Percentiles rank a stretch among this genome's conserved stretches.
Conservation (phyloP, 2,797 vertebrate genomes). For the Sebastes glaucus region DNA sequence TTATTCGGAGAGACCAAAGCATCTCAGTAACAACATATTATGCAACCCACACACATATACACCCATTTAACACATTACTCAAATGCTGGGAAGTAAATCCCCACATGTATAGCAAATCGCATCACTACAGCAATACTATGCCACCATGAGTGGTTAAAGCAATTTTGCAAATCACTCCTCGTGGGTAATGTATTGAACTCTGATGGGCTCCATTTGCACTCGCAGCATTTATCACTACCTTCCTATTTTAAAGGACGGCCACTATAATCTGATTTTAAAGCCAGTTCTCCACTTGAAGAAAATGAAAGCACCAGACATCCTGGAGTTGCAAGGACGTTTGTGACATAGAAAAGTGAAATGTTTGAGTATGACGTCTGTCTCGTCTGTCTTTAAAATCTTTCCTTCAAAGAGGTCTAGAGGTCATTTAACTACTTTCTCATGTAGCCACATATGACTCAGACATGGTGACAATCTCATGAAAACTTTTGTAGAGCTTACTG, state of each 20-base stretch:
- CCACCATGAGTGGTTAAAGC: conserved; percentile 36
- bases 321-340: not conserved
- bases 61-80: conserved; percentile 31
- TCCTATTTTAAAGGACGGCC: not conserved
- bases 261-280: not conserved
- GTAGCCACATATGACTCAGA: not conserved
- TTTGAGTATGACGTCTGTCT: not conserved
- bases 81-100: conserved; percentile 36
- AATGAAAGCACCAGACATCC: not conserved
- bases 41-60: not conserved
- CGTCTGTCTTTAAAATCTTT: not conserved
- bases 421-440: not conserved
- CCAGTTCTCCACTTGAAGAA: not conserved
- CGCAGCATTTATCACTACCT: conserved; percentile 4
- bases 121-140: conserved; percentile 28
- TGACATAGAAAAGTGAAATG: not conserved
- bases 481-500: too few relatives aligned
- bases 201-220: conserved; percentile 30
- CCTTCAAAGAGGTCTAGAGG: not conserved
- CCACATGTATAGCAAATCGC: conserved; percentile 34
- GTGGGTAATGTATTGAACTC: conserved; percentile 21
- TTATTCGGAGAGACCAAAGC: not conserved
- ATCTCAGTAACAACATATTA: conserved; percentile 20
- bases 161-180: conserved; percentile 46
- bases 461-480: not conserved